A percentile compares a stretch with the other conserved stretches of the same genome.
Conservation (phyloP, 2,113 vertebrate genomes). For the Pteronura brasiliensis region DNA sequence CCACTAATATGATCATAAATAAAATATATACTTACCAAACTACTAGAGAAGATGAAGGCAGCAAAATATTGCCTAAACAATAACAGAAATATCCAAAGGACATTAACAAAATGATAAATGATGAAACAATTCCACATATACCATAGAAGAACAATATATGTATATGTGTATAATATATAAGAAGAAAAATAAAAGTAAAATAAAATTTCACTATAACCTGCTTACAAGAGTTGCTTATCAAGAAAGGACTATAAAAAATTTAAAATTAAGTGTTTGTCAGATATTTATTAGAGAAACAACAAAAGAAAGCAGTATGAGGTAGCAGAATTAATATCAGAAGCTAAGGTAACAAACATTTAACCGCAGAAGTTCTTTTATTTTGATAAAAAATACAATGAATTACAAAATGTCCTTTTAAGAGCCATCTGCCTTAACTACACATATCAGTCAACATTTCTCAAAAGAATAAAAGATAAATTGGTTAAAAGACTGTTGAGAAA, state of each 20-base stretch:
- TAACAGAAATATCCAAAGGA: background rate
- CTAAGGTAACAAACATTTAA: background rate
- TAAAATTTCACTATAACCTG: background rate
- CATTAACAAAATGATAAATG: background rate
- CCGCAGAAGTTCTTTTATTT: background rate
- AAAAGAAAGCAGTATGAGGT: background rate
- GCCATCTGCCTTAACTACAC: background rate
- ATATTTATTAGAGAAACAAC: background rate
- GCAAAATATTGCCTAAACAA: background rate
- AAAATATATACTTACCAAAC: background rate
- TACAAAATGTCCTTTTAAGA: slow-evolving; percentile 17
- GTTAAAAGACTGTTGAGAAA: background rate
- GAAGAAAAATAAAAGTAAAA: background rate
- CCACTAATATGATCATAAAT: background rate
- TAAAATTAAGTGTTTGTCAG: background rate
- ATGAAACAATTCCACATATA: background rate
- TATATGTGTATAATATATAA: background rate
- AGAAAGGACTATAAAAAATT: background rate
- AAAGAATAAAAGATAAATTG: background rate
- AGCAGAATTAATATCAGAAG: background rate
- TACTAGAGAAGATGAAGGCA: background rate
- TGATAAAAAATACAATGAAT: slow-evolving; percentile 22
- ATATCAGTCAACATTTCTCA: background rate
- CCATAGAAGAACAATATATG: background rate
- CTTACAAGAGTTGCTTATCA: background rate